Conservation (phyloP, 2,888 invertebrate species). For the Esperia sulphurella region DNA sequence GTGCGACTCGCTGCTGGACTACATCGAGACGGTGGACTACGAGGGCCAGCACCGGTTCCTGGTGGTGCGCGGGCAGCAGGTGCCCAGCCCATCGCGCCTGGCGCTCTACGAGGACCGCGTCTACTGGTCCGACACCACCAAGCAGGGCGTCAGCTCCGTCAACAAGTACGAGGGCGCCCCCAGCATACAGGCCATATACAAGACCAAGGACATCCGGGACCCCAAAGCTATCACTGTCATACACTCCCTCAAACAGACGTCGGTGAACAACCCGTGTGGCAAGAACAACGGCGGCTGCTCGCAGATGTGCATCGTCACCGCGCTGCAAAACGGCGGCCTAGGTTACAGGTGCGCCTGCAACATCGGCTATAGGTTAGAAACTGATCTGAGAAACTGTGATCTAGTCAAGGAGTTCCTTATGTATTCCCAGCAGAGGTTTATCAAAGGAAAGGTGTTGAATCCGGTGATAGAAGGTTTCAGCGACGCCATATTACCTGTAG, state of each 20-base stretch:
- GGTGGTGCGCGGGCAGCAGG: conserved; percentile 89
- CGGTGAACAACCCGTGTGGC: conserved; percentile 90
- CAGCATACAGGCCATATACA: conserved; percentile 88
- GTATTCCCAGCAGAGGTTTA: conserved; percentile 97
- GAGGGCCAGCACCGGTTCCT: conserved; percentile 90
- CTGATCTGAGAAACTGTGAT: conserved; percentile 88
- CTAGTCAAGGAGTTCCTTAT: conserved; percentile 93
- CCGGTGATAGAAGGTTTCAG: conserved; percentile 94
- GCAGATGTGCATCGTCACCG: conserved; percentile 96
- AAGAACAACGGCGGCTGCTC: conserved; percentile 93
- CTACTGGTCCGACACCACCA: conserved; percentile 95
- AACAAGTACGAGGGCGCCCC: conserved; percentile 90
- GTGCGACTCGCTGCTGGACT: conserved; percentile 97
- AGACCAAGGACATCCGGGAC: conserved; percentile 88
- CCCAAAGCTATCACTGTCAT: conserved; percentile 91
- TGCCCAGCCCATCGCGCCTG: conserved; percentile 91
- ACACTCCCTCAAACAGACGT: conserved; percentile 87
- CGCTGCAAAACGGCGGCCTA: conserved; percentile 83
- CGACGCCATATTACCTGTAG: conserved; percentile 97
- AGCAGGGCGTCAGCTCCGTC: conserved; percentile 92
- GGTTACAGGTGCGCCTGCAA: conserved; percentile 96
- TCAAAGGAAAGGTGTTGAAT: conserved; percentile 94
- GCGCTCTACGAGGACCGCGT: conserved; percentile 92
- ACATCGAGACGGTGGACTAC: conserved; percentile 97
- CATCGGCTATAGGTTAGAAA: conserved; percentile 88